Evolutionary conservation across 1,140 invertebrate species (phyloP).

Genomic region (Laodelphax striatellus): DNA sequence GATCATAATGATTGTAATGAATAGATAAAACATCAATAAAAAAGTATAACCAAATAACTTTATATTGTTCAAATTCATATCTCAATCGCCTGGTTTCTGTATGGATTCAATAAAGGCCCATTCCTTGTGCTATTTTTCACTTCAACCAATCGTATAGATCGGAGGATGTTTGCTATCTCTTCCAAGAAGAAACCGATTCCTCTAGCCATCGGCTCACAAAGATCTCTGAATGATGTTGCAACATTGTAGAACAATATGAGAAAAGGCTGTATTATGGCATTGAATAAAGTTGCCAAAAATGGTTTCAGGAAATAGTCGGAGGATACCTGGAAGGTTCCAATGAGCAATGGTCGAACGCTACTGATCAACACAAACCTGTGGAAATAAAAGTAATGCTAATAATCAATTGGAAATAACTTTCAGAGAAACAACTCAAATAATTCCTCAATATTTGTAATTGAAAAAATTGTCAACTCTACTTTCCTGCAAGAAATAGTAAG

Average conservation of each 20-base stretch:
- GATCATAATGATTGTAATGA: too few relatives aligned
- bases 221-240: conserved; percentile 43
- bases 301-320: conserved; percentile 56
- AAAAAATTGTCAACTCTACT: too few relatives aligned
- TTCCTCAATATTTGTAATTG: too few relatives aligned
- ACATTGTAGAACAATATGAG: conserved; percentile 49
- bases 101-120: conserved; percentile 2
- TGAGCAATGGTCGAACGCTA: conserved; percentile 41
- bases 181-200: conserved; percentile 37
- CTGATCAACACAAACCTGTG: conserved; percentile 41
- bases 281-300: conserved; percentile 46
- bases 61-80: too few relatives aligned
- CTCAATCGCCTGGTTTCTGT: too few relatives aligned
- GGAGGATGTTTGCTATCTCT: conserved; percentile 34
- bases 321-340: conserved; percentile 45
- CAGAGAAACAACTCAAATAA: too few relatives aligned
- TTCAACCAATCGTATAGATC: conserved; percentile 37
- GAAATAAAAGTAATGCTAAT: conserved; percentile 16
- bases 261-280: conserved; percentile 47
- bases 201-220: conserved; percentile 45
- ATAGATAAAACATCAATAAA: too few relatives aligned
- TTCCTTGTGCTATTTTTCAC: conserved; percentile 22
- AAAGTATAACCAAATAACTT: too few relatives aligned
- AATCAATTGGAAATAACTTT: background rate
- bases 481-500: too few relatives aligned